These are phyloP conservation scores for Theocolax elegans DNA, from an alignment of 1,140 invertebrate species.

Conservation along the genomic window DNA sequence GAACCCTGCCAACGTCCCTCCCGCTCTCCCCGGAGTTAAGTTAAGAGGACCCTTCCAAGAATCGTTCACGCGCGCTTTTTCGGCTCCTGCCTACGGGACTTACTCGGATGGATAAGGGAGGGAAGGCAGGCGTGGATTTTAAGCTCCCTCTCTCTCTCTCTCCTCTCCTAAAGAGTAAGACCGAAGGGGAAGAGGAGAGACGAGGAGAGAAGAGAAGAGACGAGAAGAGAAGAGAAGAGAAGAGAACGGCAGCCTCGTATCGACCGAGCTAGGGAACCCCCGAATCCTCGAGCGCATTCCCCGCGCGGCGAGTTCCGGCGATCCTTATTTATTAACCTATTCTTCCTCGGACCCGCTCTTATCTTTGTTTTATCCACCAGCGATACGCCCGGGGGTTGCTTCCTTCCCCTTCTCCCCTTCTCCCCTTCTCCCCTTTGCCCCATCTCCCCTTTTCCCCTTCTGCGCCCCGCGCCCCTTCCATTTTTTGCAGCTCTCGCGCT, in stretches of 20 bases:
- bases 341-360: slow-evolving; percentile 32
- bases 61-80: slow-evolving; percentile 43
- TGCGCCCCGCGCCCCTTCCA: not conserved
- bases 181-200: no score
- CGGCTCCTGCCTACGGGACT: slow-evolving; percentile 20
- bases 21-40: no score
- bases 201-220: no score
- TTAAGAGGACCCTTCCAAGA: slow-evolving; percentile 44
- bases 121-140: not conserved
- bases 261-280: slow-evolving; percentile 49
- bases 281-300: slow-evolving; percentile 28
- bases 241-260: slow-evolving; percentile 38
- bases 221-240: no score
- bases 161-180: no score
- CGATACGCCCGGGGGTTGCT: not conserved
- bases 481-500: no score
- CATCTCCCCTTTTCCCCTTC: not conserved
- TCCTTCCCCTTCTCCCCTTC: not conserved
- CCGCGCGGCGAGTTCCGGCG: slow-evolving; percentile 21
- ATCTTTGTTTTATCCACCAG: slow-evolving; percentile 22
- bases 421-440: not conserved
- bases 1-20: no score
- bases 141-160: not conserved
- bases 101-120: slow-evolving; percentile 10
- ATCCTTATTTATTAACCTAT: slow-evolving; percentile 43